Base-by-base conservation (phyloP, 2,113 vertebrate genomes). In the Nothocercus julius region DNA sequence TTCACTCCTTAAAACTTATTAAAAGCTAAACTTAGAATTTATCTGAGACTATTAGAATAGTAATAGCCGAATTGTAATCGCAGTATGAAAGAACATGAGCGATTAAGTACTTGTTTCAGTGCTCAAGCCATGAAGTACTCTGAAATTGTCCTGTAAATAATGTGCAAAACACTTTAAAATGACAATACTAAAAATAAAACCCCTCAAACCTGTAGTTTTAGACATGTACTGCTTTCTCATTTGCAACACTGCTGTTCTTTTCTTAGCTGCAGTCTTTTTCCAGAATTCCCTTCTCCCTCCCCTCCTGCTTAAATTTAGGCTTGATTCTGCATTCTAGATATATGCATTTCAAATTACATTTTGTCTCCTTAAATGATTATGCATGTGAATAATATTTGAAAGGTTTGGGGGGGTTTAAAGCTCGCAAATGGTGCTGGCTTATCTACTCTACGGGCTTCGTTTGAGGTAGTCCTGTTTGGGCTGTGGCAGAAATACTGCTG, bases 371-470 rank as follows among this genome's bases (percentile, higher is more conserved):
- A 72, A 83, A 40, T 66, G 1, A 14, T 2, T 53, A 1, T 0
- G 6, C 75, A 77, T 0, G 51, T 30, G 16, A 51, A 5, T 63
- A 54, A 7, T 68, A 11, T 34, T 42, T n/a, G 54, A 36, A 73
- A 56, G 68, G 19, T 63, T 27, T 53, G 38, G 58, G 66, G 25
- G 49, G 10, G 21, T 49, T 90, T 54, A 34, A 80, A 91, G 69
- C 40, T 76, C 72, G 47, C 11, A 40, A 38, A 28, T 11, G 54
- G 42, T 85, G 18, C n/a, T 25, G 45, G 49, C 47, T 47, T 40
- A 44, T 74, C 40, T 53, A 28, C 28, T n/a, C 2, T 20, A 16
- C 0, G 1, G 18, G 34, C 28, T 58, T 47, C 2, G 34, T 77
- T 20, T n/a, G 2, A 63, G 62, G 36, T 11, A 32, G 51, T 38